Percentiles rank a stretch among this genome's conserved stretches.
Conservation (phyloP, 2,113 vertebrate genomes). For the Pelobates fuscus region DNA sequence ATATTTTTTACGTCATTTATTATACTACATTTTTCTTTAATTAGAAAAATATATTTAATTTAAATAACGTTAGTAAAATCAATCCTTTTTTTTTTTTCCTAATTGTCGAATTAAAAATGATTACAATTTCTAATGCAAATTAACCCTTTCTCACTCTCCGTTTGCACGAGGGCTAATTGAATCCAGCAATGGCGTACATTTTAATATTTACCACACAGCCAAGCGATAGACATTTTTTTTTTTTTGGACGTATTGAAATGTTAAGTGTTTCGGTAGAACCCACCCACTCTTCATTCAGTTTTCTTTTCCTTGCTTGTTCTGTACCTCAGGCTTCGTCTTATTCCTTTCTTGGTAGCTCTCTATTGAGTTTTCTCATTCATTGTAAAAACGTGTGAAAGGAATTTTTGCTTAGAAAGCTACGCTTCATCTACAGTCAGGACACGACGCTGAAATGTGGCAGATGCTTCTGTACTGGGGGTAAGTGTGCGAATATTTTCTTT, state of each 20-base stretch:
- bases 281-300: slow-evolving; percentile 40
- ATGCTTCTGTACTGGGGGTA: slow-evolving; percentile 22
- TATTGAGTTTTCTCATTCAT: slow-evolving; percentile 44
- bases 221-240: neutral
- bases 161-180: neutral
- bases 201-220: too few species aligned
- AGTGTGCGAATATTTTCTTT: neutral
- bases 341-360: slow-evolving; percentile 24
- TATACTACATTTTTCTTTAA: too few species aligned
- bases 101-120: too few species aligned
- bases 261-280: slow-evolving; percentile 11
- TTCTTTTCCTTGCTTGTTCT: slow-evolving; percentile 21
- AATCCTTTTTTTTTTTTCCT: too few species aligned
- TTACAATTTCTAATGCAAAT: too few species aligned
- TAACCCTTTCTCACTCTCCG: too few species aligned
- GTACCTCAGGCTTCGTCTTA: slow-evolving; percentile 18
- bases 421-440: slow-evolving; percentile 22
- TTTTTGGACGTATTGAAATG: slow-evolving; percentile 13
- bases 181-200: neutral
- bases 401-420: slow-evolving; percentile 21
- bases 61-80: too few species aligned
- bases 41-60: too few species aligned
- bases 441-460: slow-evolving; percentile 24
- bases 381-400: slow-evolving; percentile 44
- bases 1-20: too few species aligned